Conservation (phyloP, 2,113 vertebrate species). For the Cnemophilus loriae region DNA sequence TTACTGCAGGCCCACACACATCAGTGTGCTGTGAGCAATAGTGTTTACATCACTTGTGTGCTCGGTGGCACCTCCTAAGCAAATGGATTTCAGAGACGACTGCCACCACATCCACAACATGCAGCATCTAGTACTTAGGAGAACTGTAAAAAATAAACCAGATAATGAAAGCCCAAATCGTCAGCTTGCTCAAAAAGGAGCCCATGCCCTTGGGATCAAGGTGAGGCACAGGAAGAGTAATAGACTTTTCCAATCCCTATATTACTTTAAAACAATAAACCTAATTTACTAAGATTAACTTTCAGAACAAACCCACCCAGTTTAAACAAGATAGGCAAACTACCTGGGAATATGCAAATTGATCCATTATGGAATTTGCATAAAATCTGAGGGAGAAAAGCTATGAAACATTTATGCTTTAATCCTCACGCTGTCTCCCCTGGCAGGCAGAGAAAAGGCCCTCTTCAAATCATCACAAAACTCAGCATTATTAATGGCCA, state of each 20-base stretch:
- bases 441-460: not conserved
- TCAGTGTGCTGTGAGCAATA: not conserved
- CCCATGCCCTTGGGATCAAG: not conserved
- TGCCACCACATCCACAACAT: not conserved
- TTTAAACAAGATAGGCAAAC: not conserved
- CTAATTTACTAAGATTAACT: not conserved
- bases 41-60: not conserved
- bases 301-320: not conserved
- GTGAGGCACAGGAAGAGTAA: not conserved
- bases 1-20: not conserved
- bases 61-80: not conserved
- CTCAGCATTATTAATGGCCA: not conserved
- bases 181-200: not conserved
- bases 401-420: not conserved
- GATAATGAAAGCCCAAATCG: not conserved
- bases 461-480: not conserved
- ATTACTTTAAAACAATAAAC: not conserved
- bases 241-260: not conserved
- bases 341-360: constrained; percentile 10
- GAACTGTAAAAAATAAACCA: not conserved
- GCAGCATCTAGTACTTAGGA: not conserved
- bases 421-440: not conserved
- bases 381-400: constrained; percentile 17
- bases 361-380: not conserved
- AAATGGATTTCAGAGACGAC: not conserved